phyloP scores from a whole-genome alignment of 2,113 vertebrate species.

The Microcebus lehilahytsara region DNA sequence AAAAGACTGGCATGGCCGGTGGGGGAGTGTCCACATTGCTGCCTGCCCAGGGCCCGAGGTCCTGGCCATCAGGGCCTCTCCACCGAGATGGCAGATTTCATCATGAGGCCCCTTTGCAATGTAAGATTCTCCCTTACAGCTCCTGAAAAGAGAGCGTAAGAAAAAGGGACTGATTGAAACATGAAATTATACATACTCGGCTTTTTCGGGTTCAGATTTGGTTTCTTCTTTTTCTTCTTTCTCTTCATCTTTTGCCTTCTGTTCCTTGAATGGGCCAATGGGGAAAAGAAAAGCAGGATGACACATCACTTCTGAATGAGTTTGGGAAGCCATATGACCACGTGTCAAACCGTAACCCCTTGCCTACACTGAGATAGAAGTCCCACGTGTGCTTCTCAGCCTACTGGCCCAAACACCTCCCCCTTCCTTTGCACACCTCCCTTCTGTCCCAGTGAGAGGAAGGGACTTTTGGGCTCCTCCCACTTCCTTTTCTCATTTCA shows the following conservation, averaged over 20 bases:
- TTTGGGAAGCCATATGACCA: no score
- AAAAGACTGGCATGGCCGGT: background rate
- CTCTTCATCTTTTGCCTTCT: conserved; percentile 84
- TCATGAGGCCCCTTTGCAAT: fast-evolving
- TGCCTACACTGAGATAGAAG: fast-evolving
- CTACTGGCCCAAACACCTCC: fast-evolving
- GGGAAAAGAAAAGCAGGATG: background rate
- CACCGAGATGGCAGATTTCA: fast-evolving
- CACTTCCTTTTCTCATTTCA: background rate
- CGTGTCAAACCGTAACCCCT: fast-evolving
- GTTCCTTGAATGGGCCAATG: conserved; percentile 82
- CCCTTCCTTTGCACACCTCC: background rate
- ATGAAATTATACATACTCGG: conserved; percentile 86
- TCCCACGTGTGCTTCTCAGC: fast-evolving
- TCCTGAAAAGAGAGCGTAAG: background rate
- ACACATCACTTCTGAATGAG: background rate
- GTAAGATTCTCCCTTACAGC: fast-evolving
- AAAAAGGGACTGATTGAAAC: background rate
- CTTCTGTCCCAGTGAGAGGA: fast-evolving
- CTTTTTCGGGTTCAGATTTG: conserved; percentile 88
- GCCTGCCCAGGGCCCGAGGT: background rate
- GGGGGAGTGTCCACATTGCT: fast-evolving
- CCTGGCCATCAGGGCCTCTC: background rate
- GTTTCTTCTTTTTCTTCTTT: conserved; percentile 86
- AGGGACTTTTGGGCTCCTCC: background rate